Evolutionary conservation across 2,888 invertebrate genomes (phyloP).

Genomic region (Dasysyrphus tricinctus): DNA sequence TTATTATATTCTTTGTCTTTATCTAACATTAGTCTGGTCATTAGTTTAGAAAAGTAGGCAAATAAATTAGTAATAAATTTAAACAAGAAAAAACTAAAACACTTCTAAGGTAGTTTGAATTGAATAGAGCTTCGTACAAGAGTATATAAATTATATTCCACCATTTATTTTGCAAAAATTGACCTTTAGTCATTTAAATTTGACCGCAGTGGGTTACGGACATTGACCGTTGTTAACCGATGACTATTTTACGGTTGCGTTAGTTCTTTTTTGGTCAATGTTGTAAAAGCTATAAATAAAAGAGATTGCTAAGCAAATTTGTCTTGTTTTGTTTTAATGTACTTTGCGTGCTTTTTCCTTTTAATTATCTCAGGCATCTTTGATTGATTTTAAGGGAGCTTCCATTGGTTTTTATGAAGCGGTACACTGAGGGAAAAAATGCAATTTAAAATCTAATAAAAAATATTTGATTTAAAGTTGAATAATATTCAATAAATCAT

Average conservation of each 20-base stretch:
- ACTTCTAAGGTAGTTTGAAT: background rate
- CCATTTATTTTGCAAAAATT: constrained; percentile 6
- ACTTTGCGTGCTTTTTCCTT: too few species aligned
- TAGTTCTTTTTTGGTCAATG: constrained; percentile 37
- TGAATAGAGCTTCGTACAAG: background rate
- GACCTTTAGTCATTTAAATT: constrained; percentile 62
- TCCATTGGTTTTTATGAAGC: too few species aligned
- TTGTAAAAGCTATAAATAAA: constrained; percentile 25
- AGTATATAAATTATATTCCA: background rate
- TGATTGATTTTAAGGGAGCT: too few species aligned
- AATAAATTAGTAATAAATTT: constrained; percentile 28
- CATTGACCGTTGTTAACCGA: constrained; percentile 76
- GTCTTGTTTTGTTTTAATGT: background rate
- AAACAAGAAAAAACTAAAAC: background rate
- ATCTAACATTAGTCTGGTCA: background rate
- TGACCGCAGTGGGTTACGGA: constrained; percentile 75
- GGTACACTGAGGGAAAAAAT: too few species aligned
- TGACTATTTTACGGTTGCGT: constrained; percentile 46
- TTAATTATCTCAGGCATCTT: too few species aligned
- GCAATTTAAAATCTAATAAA: too few species aligned
- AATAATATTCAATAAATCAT: too few species aligned
- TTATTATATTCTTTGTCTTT: background rate
- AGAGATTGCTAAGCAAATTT: constrained; percentile 27
- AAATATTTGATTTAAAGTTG: too few species aligned
- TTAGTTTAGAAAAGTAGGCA: constrained; percentile 11